Base-by-base conservation (phyloP, 2,113 vertebrate genomes). In the Murina feae region DNA sequence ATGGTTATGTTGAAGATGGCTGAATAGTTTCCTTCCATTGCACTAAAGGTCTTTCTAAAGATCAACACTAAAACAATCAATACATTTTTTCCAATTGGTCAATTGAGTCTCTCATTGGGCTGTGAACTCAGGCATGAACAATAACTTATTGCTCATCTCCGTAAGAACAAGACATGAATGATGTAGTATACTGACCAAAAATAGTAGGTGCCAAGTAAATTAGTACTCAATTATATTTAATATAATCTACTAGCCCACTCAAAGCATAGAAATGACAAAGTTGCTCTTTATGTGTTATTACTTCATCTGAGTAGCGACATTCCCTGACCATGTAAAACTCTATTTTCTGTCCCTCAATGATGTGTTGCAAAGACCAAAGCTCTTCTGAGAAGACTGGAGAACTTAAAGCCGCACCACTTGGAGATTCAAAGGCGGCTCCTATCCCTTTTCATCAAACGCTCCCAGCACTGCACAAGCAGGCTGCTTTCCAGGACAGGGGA, bases 391-490 rank as follows among this genome's bases (percentile, higher is more conserved):
- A 72, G 71, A 78, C 20, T 30, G 20, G 60, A 55, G 47, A 93
- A 72, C 39, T 88, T 79, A 66, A 65, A 85, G 42, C 65, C 37
- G 18, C 14, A 84, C 25, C 76, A 76, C 49, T 71, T 87, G 37
- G 80, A 58, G n/a, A 95, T 35, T 72, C 49, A 55, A 72, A 92
- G 60, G 81, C 89, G 47, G 35, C 88, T 89, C 37, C 87, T 71
- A 49, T 58, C 90, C 58, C 39, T 75, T 84, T 74, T 95, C 90
- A 95, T 92, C 93, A 96, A 96, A 95, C 1, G 16, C 85, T 82
- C 68, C 88, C 39, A 37, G 72, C 35, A 39, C 28, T 79, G 47
- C 37, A 32, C 1, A 2, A 51, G 80, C 35, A 87, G 87, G 80
- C 88, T 60, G 80, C 39, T 93, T 94, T 93, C 89, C 84, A 94